Conservation (phyloP, 1,140 invertebrate genomes). For the Bombus soroeensis region DNA sequence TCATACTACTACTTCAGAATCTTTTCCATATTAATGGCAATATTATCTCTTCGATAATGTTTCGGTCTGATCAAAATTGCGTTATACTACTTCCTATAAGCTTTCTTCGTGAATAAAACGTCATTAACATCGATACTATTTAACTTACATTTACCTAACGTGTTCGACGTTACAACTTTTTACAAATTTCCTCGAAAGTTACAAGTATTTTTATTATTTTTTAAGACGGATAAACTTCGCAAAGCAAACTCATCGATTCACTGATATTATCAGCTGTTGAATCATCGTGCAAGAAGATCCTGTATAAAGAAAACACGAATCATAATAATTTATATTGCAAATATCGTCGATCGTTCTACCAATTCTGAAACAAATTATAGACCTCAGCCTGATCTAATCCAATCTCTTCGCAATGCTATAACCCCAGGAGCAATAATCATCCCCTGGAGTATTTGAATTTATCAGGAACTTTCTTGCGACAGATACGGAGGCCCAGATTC, state of each 20-base stretch:
- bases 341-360: neutral
- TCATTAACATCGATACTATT: neutral
- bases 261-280: too few species aligned
- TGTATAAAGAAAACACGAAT: too few species aligned
- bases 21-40: neutral
- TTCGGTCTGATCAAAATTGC: neutral
- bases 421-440: too few species aligned
- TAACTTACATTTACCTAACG: neutral
- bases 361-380: neutral
- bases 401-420: neutral
- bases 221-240: too few species aligned
- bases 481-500: constrained; percentile 95
- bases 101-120: too few species aligned
- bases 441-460: neutral
- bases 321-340: too few species aligned
- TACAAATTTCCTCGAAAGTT: too few species aligned
- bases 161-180: too few species aligned
- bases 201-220: too few species aligned
- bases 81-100: neutral
- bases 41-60: neutral
- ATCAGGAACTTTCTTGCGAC: constrained; percentile 51
- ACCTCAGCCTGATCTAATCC: neutral
- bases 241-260: too few species aligned
- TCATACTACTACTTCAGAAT: too few species aligned
- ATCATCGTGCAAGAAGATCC: too few species aligned